Conservation (phyloP, 2,113 vertebrate genomes). For the Gymnogyps californianus region DNA sequence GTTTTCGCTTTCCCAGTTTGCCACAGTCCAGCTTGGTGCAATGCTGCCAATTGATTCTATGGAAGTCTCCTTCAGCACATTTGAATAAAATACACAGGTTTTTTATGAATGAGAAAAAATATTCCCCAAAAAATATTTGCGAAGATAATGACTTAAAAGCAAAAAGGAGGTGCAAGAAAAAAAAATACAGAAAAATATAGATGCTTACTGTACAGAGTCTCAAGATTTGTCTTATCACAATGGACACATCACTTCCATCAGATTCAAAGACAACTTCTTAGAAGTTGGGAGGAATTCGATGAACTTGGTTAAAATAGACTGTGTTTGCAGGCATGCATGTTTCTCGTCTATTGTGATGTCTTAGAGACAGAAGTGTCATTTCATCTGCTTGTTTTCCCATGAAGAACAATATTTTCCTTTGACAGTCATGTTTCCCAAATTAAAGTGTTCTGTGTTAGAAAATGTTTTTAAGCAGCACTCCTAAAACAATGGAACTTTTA, state of each 20-base stretch:
- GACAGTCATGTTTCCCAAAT: not conserved
- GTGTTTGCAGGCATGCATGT: rapidly evolving
- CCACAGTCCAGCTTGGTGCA: not conserved
- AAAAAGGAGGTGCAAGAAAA: not conserved
- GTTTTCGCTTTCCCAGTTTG: not conserved
- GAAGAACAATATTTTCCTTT: not conserved
- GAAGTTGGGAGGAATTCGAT: not conserved
- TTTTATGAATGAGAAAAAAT: not conserved
- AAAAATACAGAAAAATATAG: not conserved
- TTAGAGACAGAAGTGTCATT: not conserved
- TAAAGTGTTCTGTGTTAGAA: not conserved
- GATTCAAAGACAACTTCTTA: not conserved
- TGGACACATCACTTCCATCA: not conserved
- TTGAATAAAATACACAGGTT: not conserved
- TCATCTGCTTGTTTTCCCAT: not conserved
- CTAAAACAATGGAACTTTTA: not conserved
- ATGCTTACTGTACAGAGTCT: not conserved
- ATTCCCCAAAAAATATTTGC: not conserved
- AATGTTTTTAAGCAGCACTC: not conserved
- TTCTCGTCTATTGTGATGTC: not conserved
- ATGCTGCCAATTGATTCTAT: not conserved
- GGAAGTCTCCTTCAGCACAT: not conserved
- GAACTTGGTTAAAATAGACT: not conserved
- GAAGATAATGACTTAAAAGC: not conserved
- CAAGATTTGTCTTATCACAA: not conserved